phyloP scores from a whole-genome alignment of 2,888 invertebrate genomes.

The Pecten maximus region DNA sequence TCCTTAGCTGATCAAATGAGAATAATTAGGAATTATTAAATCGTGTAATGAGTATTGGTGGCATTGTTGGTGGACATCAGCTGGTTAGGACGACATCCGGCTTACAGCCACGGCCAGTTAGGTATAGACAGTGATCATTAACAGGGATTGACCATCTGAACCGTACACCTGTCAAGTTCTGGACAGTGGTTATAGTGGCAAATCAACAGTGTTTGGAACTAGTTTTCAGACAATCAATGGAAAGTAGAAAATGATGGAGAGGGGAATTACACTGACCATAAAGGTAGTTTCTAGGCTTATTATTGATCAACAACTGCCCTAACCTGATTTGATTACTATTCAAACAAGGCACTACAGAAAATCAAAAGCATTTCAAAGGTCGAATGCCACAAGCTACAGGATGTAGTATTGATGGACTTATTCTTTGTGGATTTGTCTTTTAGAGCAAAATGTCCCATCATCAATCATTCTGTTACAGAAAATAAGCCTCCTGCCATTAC shows the following conservation, averaged over 20 bases:
- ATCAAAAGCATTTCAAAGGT: constrained; percentile 9
- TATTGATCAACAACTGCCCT: constrained; percentile 18
- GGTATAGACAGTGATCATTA: background rate
- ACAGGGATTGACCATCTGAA: background rate
- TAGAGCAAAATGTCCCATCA: background rate
- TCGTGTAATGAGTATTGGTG: background rate
- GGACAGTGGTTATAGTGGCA: background rate
- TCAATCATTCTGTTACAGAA: background rate
- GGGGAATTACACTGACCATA: background rate
- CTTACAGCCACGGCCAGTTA: background rate
- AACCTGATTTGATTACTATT: background rate
- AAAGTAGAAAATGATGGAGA: constrained; percentile 20
- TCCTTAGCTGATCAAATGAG: constrained; percentile 23
- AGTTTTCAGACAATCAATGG: background rate
- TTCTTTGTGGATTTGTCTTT: background rate
- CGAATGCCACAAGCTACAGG: background rate
- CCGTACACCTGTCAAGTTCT: background rate
- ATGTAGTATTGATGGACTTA: constrained; percentile 4
- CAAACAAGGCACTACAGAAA: background rate
- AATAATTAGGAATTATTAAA: constrained; percentile 30
- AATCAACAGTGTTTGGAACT: background rate
- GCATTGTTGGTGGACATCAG: constrained; percentile 31
- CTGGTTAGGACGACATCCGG: background rate
- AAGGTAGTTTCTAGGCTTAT: background rate
- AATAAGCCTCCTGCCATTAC: constrained; percentile 25